phyloP scores from a whole-genome alignment of 2,113 vertebrate species.

The Alaudala cheleensis region DNA sequence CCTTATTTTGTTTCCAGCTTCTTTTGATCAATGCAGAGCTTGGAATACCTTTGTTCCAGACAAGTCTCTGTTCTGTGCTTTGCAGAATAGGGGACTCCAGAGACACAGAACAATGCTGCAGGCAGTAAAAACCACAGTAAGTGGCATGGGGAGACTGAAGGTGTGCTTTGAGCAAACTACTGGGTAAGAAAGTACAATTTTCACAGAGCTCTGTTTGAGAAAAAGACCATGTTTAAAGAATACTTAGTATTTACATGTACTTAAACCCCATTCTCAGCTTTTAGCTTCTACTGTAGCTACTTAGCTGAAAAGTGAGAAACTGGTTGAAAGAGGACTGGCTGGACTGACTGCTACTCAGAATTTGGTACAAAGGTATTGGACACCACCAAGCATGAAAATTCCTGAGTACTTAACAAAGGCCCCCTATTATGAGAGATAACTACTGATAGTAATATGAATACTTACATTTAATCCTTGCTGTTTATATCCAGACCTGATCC shows the following conservation, averaged over 20 bases:
- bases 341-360: not conserved
- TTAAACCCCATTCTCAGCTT: not conserved
- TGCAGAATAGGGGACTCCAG: not conserved
- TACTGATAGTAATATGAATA: not conserved
- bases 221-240: not conserved
- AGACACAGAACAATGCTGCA: not conserved
- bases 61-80: not conserved
- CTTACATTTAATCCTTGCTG: not conserved
- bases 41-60: not conserved
- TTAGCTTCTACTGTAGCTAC: not conserved
- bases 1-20: not conserved
- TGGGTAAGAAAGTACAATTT: not conserved
- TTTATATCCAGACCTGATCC: not conserved
- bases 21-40: not conserved
- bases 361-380: not conserved
- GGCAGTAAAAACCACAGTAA: not conserved
- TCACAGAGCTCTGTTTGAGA: not conserved
- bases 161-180: not conserved
- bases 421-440: not conserved
- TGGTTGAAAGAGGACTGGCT: not conserved
- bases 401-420: not conserved
- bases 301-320: not conserved
- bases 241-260: not conserved
- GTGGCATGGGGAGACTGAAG: not conserved
- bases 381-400: not conserved